Percentiles rank a stretch among this genome's conserved stretches.
These are phyloP conservation scores for Meleagris gallopavo DNA, from an alignment of 2,113 vertebrate species.

Conservation along the genomic window DNA sequence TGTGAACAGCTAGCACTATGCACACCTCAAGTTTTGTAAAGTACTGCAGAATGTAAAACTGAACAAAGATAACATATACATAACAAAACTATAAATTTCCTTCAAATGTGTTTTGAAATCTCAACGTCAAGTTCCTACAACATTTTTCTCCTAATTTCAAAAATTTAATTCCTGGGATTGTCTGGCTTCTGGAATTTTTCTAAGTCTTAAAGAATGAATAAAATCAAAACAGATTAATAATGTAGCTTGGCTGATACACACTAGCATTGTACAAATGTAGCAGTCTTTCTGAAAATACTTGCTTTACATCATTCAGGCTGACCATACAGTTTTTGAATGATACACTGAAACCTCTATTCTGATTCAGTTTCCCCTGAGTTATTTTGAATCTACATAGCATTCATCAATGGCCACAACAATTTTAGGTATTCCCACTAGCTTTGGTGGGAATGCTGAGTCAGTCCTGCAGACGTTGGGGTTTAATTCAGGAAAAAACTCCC, in stretches of 20 bases:
- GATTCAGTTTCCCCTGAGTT: not conserved
- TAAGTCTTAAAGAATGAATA: not conserved
- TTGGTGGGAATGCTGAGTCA: not conserved
- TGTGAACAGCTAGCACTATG: not conserved
- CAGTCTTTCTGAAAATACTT: not conserved
- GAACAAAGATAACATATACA: not conserved
- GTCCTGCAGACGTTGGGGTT: not conserved
- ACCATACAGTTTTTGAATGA: not conserved
- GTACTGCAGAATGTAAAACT: not conserved
- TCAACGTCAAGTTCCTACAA: not conserved
- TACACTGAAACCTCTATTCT: not conserved
- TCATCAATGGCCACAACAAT: not conserved
- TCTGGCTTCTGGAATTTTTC: not conserved
- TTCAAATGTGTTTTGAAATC: not conserved
- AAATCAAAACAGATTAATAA: not conserved
- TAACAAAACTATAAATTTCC: not conserved
- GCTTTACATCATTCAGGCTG: not conserved
- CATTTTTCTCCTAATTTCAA: not conserved
- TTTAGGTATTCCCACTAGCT: not conserved
- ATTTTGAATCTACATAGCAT: conserved; percentile 9
- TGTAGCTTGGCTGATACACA: not conserved
- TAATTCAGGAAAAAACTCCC: conserved; percentile 23
- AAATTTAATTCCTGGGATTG: not conserved
- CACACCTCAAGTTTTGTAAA: not conserved
- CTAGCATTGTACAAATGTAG: not conserved